Percentiles rank a stretch among this genome's conserved stretches.
phyloP scores from a whole-genome alignment of 2,888 invertebrate genomes.

The Hylaea fasciaria region DNA sequence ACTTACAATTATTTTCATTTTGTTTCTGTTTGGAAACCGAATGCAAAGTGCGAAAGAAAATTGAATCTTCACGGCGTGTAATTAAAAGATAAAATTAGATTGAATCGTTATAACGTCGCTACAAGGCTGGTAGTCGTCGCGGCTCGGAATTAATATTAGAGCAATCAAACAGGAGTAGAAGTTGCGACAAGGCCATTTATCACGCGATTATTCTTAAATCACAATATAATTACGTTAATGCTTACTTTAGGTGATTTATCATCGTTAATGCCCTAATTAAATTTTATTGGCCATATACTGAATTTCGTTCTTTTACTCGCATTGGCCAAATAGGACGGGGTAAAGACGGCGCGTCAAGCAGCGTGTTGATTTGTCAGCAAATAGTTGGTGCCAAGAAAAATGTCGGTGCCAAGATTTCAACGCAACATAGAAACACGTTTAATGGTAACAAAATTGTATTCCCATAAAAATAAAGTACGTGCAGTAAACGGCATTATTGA shows the following conservation, averaged over 20 bases:
- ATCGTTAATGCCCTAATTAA: constrained; percentile 74
- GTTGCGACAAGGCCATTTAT: constrained; percentile 65
- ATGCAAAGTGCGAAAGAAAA: constrained; percentile 37
- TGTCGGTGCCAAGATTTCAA: constrained; percentile 42
- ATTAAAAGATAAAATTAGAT: constrained; percentile 49
- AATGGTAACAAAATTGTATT: constrained; percentile 34
- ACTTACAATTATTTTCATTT: constrained; percentile 31
- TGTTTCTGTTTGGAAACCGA: constrained; percentile 30
- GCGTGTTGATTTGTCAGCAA: constrained; percentile 45
- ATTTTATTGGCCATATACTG: constrained; percentile 63
- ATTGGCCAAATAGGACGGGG: constrained; percentile 28
- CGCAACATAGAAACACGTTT: constrained; percentile 34
- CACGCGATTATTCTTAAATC: constrained; percentile 75
- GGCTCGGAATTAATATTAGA: constrained; percentile 56
- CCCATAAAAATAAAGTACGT: constrained; percentile 28
- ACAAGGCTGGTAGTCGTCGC: constrained; percentile 54
- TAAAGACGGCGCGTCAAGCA: constrained; percentile 36
- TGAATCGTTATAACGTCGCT: constrained; percentile 47
- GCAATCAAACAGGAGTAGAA: constrained; percentile 61
- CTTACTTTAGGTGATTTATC: constrained; percentile 65
- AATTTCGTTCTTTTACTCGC: constrained; percentile 47
- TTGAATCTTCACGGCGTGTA: constrained; percentile 37
- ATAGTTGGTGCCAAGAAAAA: constrained; percentile 42
- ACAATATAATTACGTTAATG: constrained; percentile 76
- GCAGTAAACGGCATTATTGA: constrained; percentile 10